Evolutionary conservation across 2,113 vertebrate genomes (phyloP).

Genomic region (Mustelus asterias): DNA sequence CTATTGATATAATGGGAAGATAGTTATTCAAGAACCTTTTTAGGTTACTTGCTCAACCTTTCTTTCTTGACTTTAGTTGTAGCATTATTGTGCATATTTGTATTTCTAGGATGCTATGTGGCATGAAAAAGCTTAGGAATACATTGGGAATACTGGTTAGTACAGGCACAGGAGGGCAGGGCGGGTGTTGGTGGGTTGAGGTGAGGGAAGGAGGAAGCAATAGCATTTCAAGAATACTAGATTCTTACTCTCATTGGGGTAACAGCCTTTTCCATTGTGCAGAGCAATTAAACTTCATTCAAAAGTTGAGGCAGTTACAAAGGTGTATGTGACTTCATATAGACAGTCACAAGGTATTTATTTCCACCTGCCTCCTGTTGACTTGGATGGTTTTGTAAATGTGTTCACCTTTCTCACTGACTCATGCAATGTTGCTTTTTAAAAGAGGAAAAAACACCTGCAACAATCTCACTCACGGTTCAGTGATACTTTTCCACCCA

Average conservation of each 20-base stretch:
- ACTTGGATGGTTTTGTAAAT: neutral
- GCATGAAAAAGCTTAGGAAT: neutral
- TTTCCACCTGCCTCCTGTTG: neutral
- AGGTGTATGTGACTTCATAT: neutral
- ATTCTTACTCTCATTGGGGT: neutral
- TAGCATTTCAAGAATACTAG: neutral
- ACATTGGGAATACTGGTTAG: neutral
- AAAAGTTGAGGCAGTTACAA: neutral
- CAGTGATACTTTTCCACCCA: conserved; percentile 18
- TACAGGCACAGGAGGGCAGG: neutral
- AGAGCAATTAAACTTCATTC: neutral
- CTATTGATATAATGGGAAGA: neutral
- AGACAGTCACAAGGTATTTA: neutral
- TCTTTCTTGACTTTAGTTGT: neutral
- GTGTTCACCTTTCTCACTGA: neutral
- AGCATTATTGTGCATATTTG: neutral
- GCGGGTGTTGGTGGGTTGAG: no score
- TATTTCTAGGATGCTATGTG: neutral
- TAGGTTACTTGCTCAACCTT: neutral
- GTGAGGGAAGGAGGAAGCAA: neutral
- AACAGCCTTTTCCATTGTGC: neutral
- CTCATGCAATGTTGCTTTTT: neutral
- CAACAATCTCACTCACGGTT: neutral
- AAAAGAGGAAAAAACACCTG: neutral
- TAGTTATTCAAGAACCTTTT: neutral